These are phyloP conservation scores for Diglossa brunneiventris DNA, from an alignment of 2,113 vertebrate genomes.

Conservation along the genomic window DNA sequence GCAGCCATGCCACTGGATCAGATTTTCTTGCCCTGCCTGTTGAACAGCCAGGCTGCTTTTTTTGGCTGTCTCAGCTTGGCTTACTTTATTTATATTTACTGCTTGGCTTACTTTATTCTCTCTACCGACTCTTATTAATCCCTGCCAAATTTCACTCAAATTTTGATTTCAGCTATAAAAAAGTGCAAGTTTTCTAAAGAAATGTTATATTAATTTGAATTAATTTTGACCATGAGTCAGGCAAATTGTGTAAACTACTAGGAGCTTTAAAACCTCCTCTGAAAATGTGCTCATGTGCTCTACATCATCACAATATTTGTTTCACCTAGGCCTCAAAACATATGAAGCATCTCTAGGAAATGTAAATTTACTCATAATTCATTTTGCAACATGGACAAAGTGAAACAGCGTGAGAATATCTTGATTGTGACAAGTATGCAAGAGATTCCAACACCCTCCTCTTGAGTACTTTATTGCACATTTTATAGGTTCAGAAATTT, in stretches of 20 bases:
- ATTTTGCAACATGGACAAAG: background rate
- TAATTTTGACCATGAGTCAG: background rate
- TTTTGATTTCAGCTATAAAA: background rate
- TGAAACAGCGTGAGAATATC: background rate
- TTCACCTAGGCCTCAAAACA: background rate
- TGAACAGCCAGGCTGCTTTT: background rate
- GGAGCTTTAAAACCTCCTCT: background rate
- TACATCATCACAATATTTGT: background rate
- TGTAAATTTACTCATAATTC: background rate
- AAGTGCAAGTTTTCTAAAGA: background rate
- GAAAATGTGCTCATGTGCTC: background rate
- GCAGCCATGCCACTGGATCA: background rate
- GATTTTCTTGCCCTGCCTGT: background rate
- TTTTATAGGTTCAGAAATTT: background rate
- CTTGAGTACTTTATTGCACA: background rate
- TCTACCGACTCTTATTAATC: background rate
- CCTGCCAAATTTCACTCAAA: background rate
- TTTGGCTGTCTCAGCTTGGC: background rate
- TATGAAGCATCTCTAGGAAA: background rate
- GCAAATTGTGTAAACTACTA: background rate
- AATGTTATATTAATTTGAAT: background rate
- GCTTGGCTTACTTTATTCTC: background rate
- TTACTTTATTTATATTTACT: background rate
- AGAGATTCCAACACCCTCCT: background rate
- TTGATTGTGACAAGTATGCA: background rate